These are phyloP conservation scores for Neotoxoptera formosana DNA, from an alignment of 1,140 invertebrate species.

Conservation along the genomic window DNA sequence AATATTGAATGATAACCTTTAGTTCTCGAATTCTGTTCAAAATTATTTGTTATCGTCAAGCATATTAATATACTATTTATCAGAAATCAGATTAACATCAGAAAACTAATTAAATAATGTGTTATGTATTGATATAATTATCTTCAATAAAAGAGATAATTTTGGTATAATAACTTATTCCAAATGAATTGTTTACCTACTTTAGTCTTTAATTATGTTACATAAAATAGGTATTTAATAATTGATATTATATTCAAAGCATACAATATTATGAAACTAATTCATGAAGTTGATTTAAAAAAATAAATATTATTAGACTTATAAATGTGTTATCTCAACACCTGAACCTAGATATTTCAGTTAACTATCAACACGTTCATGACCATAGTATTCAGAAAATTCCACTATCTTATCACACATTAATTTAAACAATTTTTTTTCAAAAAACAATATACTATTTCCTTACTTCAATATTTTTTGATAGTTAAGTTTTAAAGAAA, in stretches of 20 bases:
- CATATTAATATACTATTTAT: background rate
- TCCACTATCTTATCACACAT: background rate
- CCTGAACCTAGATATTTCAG: background rate
- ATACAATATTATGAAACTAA: background rate
- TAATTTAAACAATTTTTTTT: constrained; percentile 10
- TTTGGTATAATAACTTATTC: background rate
- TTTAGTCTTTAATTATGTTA: background rate
- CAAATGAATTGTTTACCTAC: background rate
- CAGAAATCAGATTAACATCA: background rate
- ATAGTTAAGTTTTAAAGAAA: background rate
- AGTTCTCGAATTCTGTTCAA: background rate
- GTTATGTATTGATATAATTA: background rate
- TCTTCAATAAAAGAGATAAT: background rate
- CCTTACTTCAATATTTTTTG: background rate
- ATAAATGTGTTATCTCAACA: background rate
- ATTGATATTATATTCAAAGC: background rate
- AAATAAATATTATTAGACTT: too few relatives aligned
- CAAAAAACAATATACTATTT: background rate
- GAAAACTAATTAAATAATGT: background rate
- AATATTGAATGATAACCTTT: constrained; percentile 1
- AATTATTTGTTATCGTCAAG: background rate
- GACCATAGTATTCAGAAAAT: constrained; percentile 4
- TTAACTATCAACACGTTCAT: constrained; percentile 8
- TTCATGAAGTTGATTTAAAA: background rate
- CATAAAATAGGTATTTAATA: background rate